Evolutionary conservation across 2,888 invertebrate genomes (phyloP).

Genomic region (Hypselothyrea guttata): DNA sequence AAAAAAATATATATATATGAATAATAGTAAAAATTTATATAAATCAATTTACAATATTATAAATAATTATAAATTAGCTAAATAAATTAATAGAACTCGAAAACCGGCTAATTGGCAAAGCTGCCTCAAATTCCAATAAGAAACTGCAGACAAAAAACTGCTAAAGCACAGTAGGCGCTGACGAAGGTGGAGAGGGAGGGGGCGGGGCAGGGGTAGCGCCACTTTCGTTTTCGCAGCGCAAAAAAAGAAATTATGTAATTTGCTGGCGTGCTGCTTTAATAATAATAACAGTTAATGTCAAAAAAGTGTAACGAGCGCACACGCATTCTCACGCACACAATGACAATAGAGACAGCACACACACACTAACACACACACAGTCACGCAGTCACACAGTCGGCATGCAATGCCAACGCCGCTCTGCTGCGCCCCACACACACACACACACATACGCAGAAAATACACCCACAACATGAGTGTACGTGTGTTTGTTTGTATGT

Average conservation of each 20-base stretch:
- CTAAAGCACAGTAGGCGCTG: conserved; percentile 29
- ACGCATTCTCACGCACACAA: conserved; percentile 22
- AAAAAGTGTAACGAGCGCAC: conserved; percentile 45
- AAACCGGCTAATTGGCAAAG: no score
- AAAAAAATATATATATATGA: no score
- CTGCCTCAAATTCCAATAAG: conserved; percentile 39
- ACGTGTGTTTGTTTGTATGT: no score
- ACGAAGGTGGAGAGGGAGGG: no score
- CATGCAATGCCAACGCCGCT: conserved; percentile 36
- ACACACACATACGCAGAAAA: conserved; percentile 15
- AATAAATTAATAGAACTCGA: no score
- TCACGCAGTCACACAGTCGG: conserved; percentile 6
- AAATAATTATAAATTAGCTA: no score
- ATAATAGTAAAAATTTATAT: no score
- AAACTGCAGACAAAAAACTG: conserved; percentile 27
- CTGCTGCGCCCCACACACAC: conserved; percentile 32
- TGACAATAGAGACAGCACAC: no score
- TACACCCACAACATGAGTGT: conserved; percentile 46
- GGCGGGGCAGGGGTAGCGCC: conserved; percentile 1
- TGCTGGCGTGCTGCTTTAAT: conserved; percentile 50
- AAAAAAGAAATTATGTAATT: conserved; percentile 62
- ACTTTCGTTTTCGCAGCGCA: conserved; percentile 46
- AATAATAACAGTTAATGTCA: conserved; percentile 61
- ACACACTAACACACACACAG: conserved; percentile 16
- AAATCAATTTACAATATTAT: no score